These are phyloP conservation scores for Euwallacea similis DNA, from an alignment of 1,140 invertebrate genomes.

Conservation along the genomic window DNA sequence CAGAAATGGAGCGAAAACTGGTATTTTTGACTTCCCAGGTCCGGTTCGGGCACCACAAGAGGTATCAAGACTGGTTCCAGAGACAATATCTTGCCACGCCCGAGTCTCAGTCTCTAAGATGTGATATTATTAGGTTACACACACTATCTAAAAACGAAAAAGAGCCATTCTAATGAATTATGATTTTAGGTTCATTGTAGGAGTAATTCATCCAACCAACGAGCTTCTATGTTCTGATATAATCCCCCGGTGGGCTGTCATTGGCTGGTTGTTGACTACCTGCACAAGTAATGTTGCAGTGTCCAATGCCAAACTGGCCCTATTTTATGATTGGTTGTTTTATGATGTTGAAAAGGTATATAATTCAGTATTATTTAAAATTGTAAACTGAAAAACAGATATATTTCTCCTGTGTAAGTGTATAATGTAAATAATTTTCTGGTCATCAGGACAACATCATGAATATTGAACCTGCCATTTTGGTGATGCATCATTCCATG, in stretches of 20 bases:
- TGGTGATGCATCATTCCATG: conserved; percentile 98
- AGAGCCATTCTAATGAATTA: background rate
- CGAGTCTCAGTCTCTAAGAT: conserved; percentile 91
- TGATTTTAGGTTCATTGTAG: conserved; percentile 79
- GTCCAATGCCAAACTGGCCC: conserved; percentile 91
- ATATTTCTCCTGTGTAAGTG: background rate
- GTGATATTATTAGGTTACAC: conserved; percentile 83
- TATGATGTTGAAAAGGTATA: conserved; percentile 81
- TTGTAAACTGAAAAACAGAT: background rate
- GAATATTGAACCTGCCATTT: conserved; percentile 98
- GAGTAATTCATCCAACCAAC: conserved; percentile 97
- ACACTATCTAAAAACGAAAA: background rate
- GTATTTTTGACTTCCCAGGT: conserved; percentile 91
- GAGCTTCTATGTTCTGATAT: conserved; percentile 97
- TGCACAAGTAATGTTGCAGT: conserved; percentile 93
- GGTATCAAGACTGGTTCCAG: conserved; percentile 99
- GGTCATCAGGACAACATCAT: conserved; percentile 85
- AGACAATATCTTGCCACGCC: conserved; percentile 95
- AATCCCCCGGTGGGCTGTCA: conserved; percentile 97
- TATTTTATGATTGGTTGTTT: conserved; percentile 98
- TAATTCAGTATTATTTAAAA: background rate
- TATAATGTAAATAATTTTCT: conserved; percentile 6
- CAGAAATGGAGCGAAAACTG: conserved; percentile 96
- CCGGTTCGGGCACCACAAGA: conserved; percentile 94
- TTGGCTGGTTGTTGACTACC: conserved; percentile 95